Conservation (phyloP, 2,113 vertebrate species). For the Cavia porcellus region DNA sequence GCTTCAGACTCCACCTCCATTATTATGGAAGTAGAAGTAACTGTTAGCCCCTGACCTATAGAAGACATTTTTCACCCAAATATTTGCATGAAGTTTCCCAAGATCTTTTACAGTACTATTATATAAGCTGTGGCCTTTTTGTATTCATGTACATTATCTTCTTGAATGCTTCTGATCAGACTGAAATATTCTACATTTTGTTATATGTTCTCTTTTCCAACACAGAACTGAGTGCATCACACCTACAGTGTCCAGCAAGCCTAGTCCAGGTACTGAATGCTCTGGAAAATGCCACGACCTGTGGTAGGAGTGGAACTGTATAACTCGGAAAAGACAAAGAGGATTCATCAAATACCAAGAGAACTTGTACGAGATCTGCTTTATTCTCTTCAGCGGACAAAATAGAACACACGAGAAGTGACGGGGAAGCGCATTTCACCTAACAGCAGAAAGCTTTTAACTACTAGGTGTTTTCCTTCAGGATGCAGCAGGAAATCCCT, state of each 20-base stretch:
- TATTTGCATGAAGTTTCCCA: not conserved
- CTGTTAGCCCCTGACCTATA: not conserved
- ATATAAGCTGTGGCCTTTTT: not conserved
- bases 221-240: not conserved
- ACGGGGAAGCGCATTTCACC: not conserved
- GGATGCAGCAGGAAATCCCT: not conserved
- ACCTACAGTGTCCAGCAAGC: not conserved
- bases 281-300: not conserved
- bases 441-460: constrained; percentile 47
- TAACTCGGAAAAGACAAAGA: not conserved
- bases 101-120: not conserved
- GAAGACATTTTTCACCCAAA: not conserved
- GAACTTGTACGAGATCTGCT: not conserved
- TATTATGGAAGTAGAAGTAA: not conserved
- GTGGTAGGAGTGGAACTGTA: not conserved
- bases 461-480: not conserved
- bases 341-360: not conserved
- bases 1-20: not conserved
- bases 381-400: not conserved
- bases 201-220: not conserved
- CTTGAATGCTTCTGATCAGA: not conserved
- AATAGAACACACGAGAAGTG: not conserved
- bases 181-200: not conserved
- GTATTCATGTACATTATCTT: not conserved
- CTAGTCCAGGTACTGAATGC: not conserved